Evolutionary conservation across 1,140 invertebrate species (phyloP), one percentile per base, ranked within the genome.

Genomic region (Antheraea pernyi): DNA sequence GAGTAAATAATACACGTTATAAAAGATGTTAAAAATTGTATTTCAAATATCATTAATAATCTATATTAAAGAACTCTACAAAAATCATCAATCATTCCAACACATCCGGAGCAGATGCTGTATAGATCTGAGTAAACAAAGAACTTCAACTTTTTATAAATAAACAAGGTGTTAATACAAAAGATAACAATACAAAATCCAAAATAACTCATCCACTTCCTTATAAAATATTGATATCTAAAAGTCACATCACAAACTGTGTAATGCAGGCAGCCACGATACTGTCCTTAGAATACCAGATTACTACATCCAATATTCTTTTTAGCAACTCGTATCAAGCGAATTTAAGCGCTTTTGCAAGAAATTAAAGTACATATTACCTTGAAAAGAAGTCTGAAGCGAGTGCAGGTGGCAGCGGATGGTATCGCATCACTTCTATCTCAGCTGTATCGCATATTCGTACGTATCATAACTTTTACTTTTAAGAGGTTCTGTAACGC

Each of bases 221-320:
- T 81, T 84, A 85, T 90, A 88, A 91, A 90, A 91, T 91, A 90
- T 91, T 90, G 86, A 88, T 90, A 86, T 87, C 88, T 89, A 85
- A 85, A 86, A 86, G 83, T 86, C 83, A 75, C 80, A 84, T 84
- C 83, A 83, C 79, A 81, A 77, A 72, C 75, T 75, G 84, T 81
- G 88, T 89, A 91, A 90, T 76, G 83, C 81, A 85, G 85, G 88
- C 89, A 91, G 86, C 88, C 66, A 76, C 74, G 71, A 76, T 72
- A 77, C 73, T 82, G 83, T 88, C 82, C 81, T 84, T 75, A 77
- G 89, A 83, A 91, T 89, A 90, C 89, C 86, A 85, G 87, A n/a
- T n/a, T n/a, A n/a, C n/a, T n/a, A n/a, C n/a, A n/a, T n/a, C n/a
- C n/a, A n/a, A n/a, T n/a, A 91, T 86, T 89, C 84, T 73, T 74